phyloP scores from a whole-genome alignment of 2,113 vertebrate genomes.

The Lutjanus erythropterus region DNA sequence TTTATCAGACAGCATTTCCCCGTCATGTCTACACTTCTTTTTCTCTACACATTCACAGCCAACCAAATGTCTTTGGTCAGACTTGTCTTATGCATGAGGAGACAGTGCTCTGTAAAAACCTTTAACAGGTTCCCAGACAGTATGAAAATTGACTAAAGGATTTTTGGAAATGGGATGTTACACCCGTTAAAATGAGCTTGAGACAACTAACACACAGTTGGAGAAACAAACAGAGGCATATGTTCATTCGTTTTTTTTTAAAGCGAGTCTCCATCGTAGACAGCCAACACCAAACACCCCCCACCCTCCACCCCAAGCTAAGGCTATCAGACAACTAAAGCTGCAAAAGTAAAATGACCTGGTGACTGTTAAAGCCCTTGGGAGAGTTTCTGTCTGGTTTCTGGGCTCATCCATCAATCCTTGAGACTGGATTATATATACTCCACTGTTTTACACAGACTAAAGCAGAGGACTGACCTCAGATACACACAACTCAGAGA shows the following conservation, averaged over 20 bases:
- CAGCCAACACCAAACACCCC: slow-evolving; percentile 54
- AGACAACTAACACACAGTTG: slow-evolving; percentile 41
- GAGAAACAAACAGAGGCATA: slow-evolving; percentile 58
- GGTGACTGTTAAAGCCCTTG: slow-evolving; percentile 73
- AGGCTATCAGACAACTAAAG: slow-evolving; percentile 78
- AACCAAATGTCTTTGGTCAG: slow-evolving; percentile 3
- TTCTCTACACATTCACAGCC: not conserved
- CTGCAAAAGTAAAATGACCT: slow-evolving; percentile 76
- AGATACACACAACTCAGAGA: slow-evolving; percentile 11
- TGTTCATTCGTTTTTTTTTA: slow-evolving; percentile 53
- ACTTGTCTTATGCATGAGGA: slow-evolving; percentile 12
- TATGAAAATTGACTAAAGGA: slow-evolving; percentile 31
- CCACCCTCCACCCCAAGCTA: slow-evolving; percentile 51
- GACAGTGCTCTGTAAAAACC: not conserved
- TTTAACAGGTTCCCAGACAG: slow-evolving; percentile 31
- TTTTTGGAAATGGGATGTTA: slow-evolving; percentile 36
- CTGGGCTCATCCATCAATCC: slow-evolving; percentile 68
- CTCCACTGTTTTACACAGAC: slow-evolving; percentile 17
- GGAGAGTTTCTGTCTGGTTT: slow-evolving; percentile 76
- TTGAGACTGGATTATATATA: slow-evolving; percentile 57
- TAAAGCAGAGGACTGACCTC: not conserved
- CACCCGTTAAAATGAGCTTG: slow-evolving; percentile 25
- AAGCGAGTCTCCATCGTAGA: slow-evolving; percentile 51
- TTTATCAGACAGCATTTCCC: not conserved
- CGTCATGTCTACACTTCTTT: not conserved